Conservation (phyloP, 2,888 invertebrate species). For the Phaonia tiefii region DNA sequence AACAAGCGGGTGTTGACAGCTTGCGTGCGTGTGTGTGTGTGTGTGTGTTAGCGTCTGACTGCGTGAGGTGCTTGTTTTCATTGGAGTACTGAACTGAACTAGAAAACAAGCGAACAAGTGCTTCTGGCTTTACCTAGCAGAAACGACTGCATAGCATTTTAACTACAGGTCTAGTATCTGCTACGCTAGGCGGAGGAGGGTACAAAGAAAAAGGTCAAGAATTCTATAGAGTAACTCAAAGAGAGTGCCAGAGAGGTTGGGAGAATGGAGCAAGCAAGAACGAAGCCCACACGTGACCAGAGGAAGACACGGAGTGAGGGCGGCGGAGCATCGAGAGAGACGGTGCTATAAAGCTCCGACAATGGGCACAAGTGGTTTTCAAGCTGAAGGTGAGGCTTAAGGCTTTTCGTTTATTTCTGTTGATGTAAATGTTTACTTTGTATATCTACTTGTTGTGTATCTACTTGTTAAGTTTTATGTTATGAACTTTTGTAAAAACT, state of each 20-base stretch:
- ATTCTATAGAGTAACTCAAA: slow-evolving; percentile 41
- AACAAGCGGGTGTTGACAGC: no score
- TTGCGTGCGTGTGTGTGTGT: slow-evolving; percentile 15
- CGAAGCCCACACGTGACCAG: slow-evolving; percentile 15
- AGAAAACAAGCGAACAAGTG: slow-evolving; percentile 67
- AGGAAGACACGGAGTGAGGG: not conserved
- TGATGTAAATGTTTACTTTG: no score
- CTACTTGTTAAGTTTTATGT: no score
- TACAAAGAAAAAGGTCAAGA: slow-evolving; percentile 66
- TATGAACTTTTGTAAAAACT: no score
- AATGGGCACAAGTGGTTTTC: slow-evolving; percentile 73
- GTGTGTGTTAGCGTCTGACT: slow-evolving; percentile 37
- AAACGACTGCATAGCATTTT: slow-evolving; percentile 15
- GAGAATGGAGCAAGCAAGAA: not conserved
- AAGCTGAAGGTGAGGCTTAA: slow-evolving; percentile 75
- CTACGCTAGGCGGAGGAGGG: slow-evolving; percentile 27
- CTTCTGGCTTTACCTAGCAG: slow-evolving; percentile 53
- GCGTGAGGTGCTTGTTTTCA: slow-evolving; percentile 42
- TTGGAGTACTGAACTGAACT: slow-evolving; percentile 63
- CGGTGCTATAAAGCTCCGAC: slow-evolving; percentile 52
- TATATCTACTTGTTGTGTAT: no score
- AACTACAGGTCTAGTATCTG: not conserved
- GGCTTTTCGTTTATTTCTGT: slow-evolving; percentile 53
- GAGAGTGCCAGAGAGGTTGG: slow-evolving; percentile 19
- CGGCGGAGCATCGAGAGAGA: slow-evolving; percentile 34